phyloP scores from a whole-genome alignment of 53 echinoderm and acorn worm species.

The Apostichopus leukothele region DNA sequence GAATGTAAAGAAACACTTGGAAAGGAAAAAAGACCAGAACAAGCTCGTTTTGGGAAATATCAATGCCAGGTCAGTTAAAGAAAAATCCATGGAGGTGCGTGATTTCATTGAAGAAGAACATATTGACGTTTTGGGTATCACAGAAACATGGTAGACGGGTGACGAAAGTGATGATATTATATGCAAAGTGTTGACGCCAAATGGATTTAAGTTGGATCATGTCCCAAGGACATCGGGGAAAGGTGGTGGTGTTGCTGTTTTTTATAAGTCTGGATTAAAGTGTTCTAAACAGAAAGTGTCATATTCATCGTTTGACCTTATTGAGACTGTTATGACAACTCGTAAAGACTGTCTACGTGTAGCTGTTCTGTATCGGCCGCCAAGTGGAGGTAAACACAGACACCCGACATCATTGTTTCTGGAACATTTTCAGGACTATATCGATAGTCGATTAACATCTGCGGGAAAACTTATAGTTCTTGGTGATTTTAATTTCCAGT shows the following conservation, averaged over 20 bases:
- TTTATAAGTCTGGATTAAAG: slow-evolving; percentile 30
- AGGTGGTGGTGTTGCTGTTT: slow-evolving; percentile 21
- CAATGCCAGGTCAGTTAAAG: slow-evolving; percentile 36
- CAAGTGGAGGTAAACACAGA: slow-evolving; percentile 22
- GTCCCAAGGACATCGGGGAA: not conserved
- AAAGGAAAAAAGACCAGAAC: not conserved
- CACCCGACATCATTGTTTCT: slow-evolving; percentile 30
- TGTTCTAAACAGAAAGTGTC: slow-evolving; percentile 36
- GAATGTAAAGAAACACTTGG: no score
- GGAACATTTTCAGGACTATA: slow-evolving; percentile 33
- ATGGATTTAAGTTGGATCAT: no score
- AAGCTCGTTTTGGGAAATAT: slow-evolving; percentile 17
- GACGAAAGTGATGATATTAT: slow-evolving; percentile 18
- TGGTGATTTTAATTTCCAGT: slow-evolving; percentile 45
- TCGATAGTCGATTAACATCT: slow-evolving; percentile 21
- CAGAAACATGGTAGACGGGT: slow-evolving; percentile 35
- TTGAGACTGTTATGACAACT: slow-evolving; percentile 35
- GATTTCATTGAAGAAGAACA: slow-evolving; percentile 24
- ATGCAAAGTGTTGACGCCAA: slow-evolving; percentile 9
- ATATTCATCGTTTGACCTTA: slow-evolving; percentile 27
- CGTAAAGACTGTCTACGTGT: slow-evolving; percentile 20
- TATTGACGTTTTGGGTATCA: slow-evolving; percentile 27
- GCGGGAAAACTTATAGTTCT: slow-evolving; percentile 19
- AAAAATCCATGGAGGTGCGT: not conserved
- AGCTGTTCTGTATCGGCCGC: slow-evolving; percentile 6